Evolutionary conservation across 2,113 vertebrate genomes (phyloP), one percentile per base, ranked within the genome.

Genomic region (Oxyruncus cristatus): DNA sequence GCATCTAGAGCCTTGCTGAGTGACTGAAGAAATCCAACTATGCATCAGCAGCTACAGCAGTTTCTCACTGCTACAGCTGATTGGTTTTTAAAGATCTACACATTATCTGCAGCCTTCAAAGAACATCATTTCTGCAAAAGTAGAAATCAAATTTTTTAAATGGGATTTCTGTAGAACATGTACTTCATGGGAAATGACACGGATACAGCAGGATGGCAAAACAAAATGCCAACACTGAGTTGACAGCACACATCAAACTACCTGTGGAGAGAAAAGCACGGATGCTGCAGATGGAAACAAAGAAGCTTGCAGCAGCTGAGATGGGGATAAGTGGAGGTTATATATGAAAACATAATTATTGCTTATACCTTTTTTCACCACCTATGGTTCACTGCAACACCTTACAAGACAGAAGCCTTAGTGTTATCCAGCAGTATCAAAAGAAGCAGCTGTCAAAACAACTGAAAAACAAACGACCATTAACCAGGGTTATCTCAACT

Each of bases 121-220:
- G 11, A 89, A 56, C 18, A 28, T 9, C 1, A 21, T 42, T 91
- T 70, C 67, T 52, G 39, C 55, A 76, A 50, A 73, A 76, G 46
- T 9, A 65, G 47, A 84, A 77, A 66, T 23, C 5, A 8, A 2
- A 6, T 12, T 47, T 87, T 85, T 19, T 15, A 75, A 75, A 68
- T 12, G 7, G 3, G 6, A 49, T 47, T 82, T 87, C 58, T 12
- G 1, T 3, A 49, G n/a, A 79, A n/a, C 1, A 1, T 5, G 6
- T n/a, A 49, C 22, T 67, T 71, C 5, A 10, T 13, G 14, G 23
- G 46, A 82, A 94, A 37, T 28, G 3, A 58, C 28, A 42, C 0
- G 3, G 35, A 22, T 17, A 50, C 8, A 32, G 41, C 41, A 80
- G 23, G 77, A 84, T 86, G 39, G 32, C 46, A 88, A 58, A 75